Percentiles rank a stretch among this genome's conserved stretches.
Evolutionary conservation across 1,140 invertebrate species (phyloP).

Genomic region (Euwallacea similis): DNA sequence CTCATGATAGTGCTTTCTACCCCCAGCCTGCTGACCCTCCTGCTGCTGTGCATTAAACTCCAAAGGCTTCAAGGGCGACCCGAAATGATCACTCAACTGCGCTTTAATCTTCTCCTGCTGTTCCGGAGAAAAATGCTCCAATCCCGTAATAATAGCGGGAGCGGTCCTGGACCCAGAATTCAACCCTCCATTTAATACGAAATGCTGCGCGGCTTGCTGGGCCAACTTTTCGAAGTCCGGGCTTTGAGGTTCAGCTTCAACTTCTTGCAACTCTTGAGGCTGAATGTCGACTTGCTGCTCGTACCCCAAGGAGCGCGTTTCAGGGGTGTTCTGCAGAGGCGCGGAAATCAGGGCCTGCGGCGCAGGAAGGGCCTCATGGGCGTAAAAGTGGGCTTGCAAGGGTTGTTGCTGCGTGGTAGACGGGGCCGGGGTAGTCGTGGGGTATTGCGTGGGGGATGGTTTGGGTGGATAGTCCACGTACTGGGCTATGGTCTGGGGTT

Average conservation of each 20-base stretch:
- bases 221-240: constrained; percentile 43
- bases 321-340: neutral
- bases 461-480: constrained; percentile 19
- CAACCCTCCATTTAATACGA: constrained; percentile 19
- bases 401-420: constrained; percentile 1
- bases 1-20: constrained; percentile 24
- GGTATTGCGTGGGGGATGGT: neutral
- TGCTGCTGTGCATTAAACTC: constrained; percentile 16
- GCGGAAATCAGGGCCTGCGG: constrained; percentile 23
- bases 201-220: constrained; percentile 46
- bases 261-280: neutral
- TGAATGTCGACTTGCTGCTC: neutral
- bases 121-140: constrained; percentile 51
- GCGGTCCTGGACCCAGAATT: constrained; percentile 27
- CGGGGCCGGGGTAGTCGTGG: neutral
- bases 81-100: constrained; percentile 47
- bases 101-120: constrained; percentile 52
- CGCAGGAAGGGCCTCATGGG: constrained; percentile 23
- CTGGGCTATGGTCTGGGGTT: constrained; percentile 3
- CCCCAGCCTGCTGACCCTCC: neutral
- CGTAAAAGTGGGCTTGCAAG: constrained; percentile 8
- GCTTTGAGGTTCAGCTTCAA: constrained; percentile 27
- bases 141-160: constrained; percentile 51
- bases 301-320: neutral
- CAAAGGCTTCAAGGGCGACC: constrained; percentile 39